Base-by-base conservation (phyloP, 2,888 invertebrate species). In the Polydesmus complanatus region DNA sequence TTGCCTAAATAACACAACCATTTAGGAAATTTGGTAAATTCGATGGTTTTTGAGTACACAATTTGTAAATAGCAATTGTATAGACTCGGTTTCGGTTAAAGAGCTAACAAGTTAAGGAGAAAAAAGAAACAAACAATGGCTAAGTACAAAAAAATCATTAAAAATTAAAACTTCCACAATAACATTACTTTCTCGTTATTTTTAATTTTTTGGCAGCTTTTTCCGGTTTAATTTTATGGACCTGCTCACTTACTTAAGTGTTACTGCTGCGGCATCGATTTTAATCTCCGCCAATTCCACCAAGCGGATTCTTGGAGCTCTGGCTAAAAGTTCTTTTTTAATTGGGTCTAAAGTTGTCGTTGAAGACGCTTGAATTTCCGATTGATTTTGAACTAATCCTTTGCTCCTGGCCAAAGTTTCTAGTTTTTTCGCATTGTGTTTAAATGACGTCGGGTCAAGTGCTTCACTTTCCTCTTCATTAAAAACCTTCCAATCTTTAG, bases 381-480 rank as follows among this genome's bases (percentile, higher is more conserved):
- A 22, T 52, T 19, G 8, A 11, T 52, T 11, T 8, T 52, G 52
- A 8, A 52, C 5, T n/a, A 52, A 22, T 22, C 22, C 52, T 19
- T 52, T 52, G 5, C n/a, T 21, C 21, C 5, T 14, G 1, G 19
- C 51, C 11, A 21, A 25, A 51, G 5, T 2, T 48, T 49, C 56
- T 11, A 54, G 51, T 19, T 25, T 22, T 48, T 37, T 62, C 21
- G 37, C 27, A 23, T 48, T 61, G 21, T 61, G 54, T 23, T 54
- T 56, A n/a, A 59, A 25, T 8, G 63, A 61, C 3, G 64, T 63
- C 47, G 64, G 64, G 57, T 64, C 63, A 50, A 47, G n/a, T 14
- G 25, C 18, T 19, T 19, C 18, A 18, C 53, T 23, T 27, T 51
- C 53, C 23, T 58, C 27, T 25, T 27, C 49, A 47, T 62, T 58